phyloP scores from a whole-genome alignment of 1,140 invertebrate genomes.

The honey bee (Apis mellifera) region Amel_HAv3.1 CM009931.2:88001-88500 shows the following conservation, averaged over 20 bases:
- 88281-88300: not conserved
- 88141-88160: too few species aligned
- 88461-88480: not conserved
- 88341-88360: slow-evolving; percentile 31
- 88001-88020: slow-evolving; percentile 8
- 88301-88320: not conserved
- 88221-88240: not conserved
- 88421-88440: slow-evolving; percentile 57
- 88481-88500: not conserved
- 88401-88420: slow-evolving; percentile 56
- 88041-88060: not conserved
- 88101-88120: too few species aligned
- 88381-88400: slow-evolving; percentile 59
- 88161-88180: too few species aligned
- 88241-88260: not conserved
- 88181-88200: too few species aligned
- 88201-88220: not conserved
- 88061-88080: slow-evolving; percentile 25
- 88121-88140: too few species aligned
- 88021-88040: slow-evolving; percentile 38
- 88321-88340: not conserved
- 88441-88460: slow-evolving; percentile 49
- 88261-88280: not conserved
- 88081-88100: not conserved
- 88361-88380: slow-evolving; percentile 48